Percentiles rank a stretch among this genome's conserved stretches.
phyloP scores from a whole-genome alignment of 1,140 invertebrate genomes.

The Neodiprion virginianus region DNA sequence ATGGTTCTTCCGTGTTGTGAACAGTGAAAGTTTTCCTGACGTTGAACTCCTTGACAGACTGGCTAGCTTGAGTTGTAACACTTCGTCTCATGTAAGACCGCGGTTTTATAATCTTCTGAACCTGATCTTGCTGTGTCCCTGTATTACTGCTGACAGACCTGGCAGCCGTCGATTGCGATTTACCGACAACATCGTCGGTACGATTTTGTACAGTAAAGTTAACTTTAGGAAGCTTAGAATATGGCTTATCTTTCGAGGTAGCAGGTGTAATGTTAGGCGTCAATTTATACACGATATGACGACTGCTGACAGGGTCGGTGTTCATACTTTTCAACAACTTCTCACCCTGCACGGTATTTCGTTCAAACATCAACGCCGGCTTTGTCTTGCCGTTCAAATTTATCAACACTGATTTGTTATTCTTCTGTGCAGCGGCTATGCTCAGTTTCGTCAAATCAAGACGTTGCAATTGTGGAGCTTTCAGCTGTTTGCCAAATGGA shows the following conservation, averaged over 20 bases:
- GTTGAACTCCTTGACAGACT: constrained; percentile 3
- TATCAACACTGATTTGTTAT: background rate
- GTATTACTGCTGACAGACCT: background rate
- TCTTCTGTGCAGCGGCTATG: background rate
- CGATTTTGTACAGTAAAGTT: background rate
- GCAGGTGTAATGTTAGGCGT: background rate
- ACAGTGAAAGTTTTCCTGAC: constrained; percentile 1
- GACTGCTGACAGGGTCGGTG: background rate
- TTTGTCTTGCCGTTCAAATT: constrained; percentile 12
- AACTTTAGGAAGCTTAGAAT: constrained; percentile 3
- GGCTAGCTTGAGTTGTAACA: background rate
- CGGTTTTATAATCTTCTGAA: background rate
- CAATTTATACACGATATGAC: background rate
- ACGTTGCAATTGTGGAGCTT: background rate
- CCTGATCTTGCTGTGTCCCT: background rate
- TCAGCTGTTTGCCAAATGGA: background rate
- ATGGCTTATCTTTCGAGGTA: constrained; percentile 3
- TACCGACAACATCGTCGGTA: background rate
- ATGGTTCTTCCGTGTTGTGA: constrained; percentile 1
- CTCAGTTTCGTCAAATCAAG: background rate
- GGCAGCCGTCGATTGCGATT: background rate
- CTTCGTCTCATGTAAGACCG: background rate
- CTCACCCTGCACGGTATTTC: background rate
- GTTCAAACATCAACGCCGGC: constrained; percentile 8
- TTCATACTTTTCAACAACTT: background rate